These are phyloP conservation scores for Andrena trimmerana DNA, from an alignment of 2,888 invertebrate species.

Conservation along the genomic window DNA sequence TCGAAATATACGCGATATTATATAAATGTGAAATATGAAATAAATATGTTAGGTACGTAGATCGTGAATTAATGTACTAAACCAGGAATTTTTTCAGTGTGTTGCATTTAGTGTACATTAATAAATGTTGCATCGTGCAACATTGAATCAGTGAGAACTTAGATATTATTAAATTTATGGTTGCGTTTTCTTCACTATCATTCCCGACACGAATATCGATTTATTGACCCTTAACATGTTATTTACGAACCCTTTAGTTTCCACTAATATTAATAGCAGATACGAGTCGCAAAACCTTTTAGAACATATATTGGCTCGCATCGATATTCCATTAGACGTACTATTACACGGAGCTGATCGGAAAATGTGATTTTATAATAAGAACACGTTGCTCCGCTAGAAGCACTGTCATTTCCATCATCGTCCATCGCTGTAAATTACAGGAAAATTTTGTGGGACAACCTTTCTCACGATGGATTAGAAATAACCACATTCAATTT, in stretches of 20 bases:
- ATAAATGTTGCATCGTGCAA: neutral
- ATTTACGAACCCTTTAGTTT: conserved; percentile 58
- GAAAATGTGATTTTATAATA: conserved; percentile 51
- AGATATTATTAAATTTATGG: conserved; percentile 30
- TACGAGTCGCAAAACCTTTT: conserved; percentile 51
- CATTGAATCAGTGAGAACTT: neutral
- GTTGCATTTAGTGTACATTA: neutral
- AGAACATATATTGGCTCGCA: conserved; percentile 35
- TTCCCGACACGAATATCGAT: conserved; percentile 49
- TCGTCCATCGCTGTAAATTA: conserved; percentile 18
- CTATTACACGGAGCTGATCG: conserved; percentile 29
- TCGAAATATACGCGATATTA: neutral
- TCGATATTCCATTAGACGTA: conserved; percentile 49
- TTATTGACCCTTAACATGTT: conserved; percentile 57
- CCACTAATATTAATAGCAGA: conserved; percentile 55
- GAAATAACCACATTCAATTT: neutral
- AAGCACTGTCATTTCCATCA: conserved; percentile 25
- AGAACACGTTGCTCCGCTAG: conserved; percentile 17
- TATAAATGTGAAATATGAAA: neutral
- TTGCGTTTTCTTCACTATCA: conserved; percentile 33
- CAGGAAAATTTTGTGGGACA: conserved; percentile 11
- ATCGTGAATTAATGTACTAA: no score
- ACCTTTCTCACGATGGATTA: neutral
- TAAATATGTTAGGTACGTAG: no score
- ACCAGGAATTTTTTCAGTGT: neutral